Evolutionary conservation across 2,797 vertebrate species (phyloP), one percentile per base, ranked within the genome.

Genomic region (Brachymystax lenok): DNA sequence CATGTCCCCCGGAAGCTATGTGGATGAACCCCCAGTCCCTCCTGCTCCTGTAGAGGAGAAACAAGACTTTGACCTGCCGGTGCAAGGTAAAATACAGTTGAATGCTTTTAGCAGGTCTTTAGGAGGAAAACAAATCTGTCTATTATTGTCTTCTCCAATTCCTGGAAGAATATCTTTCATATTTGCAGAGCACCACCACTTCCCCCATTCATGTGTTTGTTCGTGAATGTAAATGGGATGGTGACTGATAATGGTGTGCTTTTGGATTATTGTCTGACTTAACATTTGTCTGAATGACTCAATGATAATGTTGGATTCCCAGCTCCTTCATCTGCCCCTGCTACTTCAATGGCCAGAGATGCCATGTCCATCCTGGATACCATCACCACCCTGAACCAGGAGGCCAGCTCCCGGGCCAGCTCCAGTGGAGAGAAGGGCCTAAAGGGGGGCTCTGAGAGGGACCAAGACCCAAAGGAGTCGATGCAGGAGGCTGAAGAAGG

Each of bases 351-450:
- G 69, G 90, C 95, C 87, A 94, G 79, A 1, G 92, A 96, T 69
- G 96, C 96, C 77, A 95, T 98, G 96, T 98, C 97, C 52, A 98
- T 98, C 90, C 91, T 97, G 84, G 97, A 99, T 85, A 97, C 96
- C 51, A 97, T 97, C 74, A 95, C 93, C 5, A 95, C 96, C 79
- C 94, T 98, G 52, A 97, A 96, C 87, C 96, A 98, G 91, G 97
- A 97, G 87, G 95, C 96, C 1, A 97, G 90, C 24, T 94, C 94
- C 78, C 91, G 94, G 81, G 92, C 95, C 87, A 64, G 93, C 82
- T 88, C 91, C 35, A 69, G 85, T 6, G 80, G 94, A 86, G 92
- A 91, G 80, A 81, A 73, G 71, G 87, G 83, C 69, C 95, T 85
- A 71, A 96, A 90, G 80, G 82, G 90, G 3, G 88, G 84, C 75